These are phyloP conservation scores for Litocranius walleri DNA, from an alignment of 2,113 vertebrate species.

Conservation along the genomic window DNA sequence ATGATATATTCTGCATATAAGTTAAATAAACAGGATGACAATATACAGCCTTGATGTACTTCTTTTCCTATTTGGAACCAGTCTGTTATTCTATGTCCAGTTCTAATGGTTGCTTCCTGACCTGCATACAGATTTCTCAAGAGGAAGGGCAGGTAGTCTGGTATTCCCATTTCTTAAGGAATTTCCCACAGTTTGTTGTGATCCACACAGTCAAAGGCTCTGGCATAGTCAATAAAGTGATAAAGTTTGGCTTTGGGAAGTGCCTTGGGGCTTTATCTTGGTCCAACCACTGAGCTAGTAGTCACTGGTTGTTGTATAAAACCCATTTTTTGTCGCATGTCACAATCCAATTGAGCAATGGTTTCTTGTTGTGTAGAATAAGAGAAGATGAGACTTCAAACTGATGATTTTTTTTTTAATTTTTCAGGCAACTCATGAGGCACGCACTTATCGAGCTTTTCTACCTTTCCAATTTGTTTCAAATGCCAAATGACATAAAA, in stretches of 20 bases:
- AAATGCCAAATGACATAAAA: neutral
- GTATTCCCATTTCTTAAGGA: neutral
- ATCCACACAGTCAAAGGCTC: neutral
- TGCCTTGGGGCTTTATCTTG: neutral
- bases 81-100: neutral
- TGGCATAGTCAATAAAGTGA: neutral
- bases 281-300: neutral
- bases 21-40: neutral
- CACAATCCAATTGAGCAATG: neutral
- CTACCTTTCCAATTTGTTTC: neutral
- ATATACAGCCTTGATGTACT: neutral
- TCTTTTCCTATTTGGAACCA: neutral
- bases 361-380: neutral
- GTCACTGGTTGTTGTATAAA: neutral
- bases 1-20: neutral
- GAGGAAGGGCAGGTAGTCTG: neutral
- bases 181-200: neutral
- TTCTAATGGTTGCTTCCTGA: neutral
- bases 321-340: accelerated
- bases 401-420: neutral
- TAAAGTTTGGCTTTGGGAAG: neutral
- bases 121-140: neutral
- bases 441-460: neutral
- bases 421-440: neutral
- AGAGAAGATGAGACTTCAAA: neutral